phyloP scores from a whole-genome alignment of 2,797 vertebrate genomes.

The Hoplostethus mediterraneus region DNA sequence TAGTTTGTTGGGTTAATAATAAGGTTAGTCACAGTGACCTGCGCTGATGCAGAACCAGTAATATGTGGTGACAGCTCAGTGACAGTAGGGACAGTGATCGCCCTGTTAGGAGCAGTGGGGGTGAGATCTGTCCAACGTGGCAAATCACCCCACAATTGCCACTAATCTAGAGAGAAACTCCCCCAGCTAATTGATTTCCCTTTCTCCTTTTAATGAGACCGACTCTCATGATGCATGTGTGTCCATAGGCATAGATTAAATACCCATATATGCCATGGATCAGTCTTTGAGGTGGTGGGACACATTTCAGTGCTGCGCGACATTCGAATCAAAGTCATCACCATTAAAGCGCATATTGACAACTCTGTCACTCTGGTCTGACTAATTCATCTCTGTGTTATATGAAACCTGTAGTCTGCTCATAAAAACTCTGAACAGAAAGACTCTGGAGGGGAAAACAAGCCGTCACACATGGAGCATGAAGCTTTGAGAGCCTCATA shows the following conservation, averaged over 20 bases:
- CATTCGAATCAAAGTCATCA: conserved; percentile 63
- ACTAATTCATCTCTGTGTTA: conserved; percentile 29
- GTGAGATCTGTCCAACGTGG: conserved; percentile 52
- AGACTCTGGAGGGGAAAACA: conserved; percentile 13
- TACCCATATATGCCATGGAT: conserved; percentile 68
- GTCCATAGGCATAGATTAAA: conserved; percentile 64
- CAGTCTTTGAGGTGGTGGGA: conserved; percentile 20
- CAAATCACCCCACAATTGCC: conserved; percentile 48
- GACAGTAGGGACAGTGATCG: conserved; percentile 44
- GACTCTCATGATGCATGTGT: conserved; percentile 79
- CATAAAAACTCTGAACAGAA: conserved; percentile 22
- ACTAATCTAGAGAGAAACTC: conserved; percentile 69
- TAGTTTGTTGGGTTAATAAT: conserved; percentile 32
- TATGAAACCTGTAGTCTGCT: conserved; percentile 13
- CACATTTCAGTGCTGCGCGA: conserved; percentile 38
- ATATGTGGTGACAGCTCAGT: conserved; percentile 38
- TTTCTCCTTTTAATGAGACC: conserved; percentile 75
- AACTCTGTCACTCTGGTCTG: conserved; percentile 43
- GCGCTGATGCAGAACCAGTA: conserved; percentile 25
- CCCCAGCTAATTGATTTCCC: conserved; percentile 75
- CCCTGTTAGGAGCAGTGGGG: conserved; percentile 34
- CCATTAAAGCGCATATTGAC: conserved; percentile 60
- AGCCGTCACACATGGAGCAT: conserved; percentile 17
- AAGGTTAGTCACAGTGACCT: conserved; percentile 38
- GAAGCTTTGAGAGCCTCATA: conserved; percentile 37